Base-by-base conservation (phyloP, 2,888 invertebrate genomes). In the Polymixis lichenea region DNA sequence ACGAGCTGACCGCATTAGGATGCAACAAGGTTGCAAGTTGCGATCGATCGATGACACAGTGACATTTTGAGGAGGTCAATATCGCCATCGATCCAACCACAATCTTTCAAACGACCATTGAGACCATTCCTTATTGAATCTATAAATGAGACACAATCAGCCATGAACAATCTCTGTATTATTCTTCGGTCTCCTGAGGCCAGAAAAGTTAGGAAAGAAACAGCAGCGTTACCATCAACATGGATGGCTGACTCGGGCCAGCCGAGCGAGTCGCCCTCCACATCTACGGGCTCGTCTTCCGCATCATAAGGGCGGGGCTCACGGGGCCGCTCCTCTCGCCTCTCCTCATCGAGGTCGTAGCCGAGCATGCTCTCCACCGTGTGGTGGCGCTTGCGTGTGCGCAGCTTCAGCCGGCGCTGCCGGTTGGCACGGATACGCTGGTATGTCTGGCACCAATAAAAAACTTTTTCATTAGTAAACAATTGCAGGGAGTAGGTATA, bases 341-440 rank as follows among this genome's bases (percentile, higher is more conserved):
- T 89, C 75, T 95, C 95, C 81, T 95, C 95, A 7, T 96, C 96
- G 66, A 96, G 89, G 85, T 96, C 96, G 86, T 96, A 96, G n/a
- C 96, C 97, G 66, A 96, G 91, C 95, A 96, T 96, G 89, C 96
- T 96, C 91, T 97, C 97, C n/a, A 96, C 96, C 0, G 96, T 96
- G 90, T 97, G 96, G 89, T 97, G 97, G 0, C 97, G 96, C 86
- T 97, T 97, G 89, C 97, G 96, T 0, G 96, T 96, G 82, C 96
- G 96, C 88, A 96, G 90, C 89, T 96, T 96, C 72, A 97, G 88
- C 8, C 97, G 95, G 3, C 97, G 95, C 89, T 97, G 97, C 0
- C 97, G 95, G 88, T 97, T 97, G 0, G 97, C 97, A 43, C 96
- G 95, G 80, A 97, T 96, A 56, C 97, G 94, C 83, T 97, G 97